A percentile compares a stretch with the other conserved stretches of the same genome.
phyloP scores from a whole-genome alignment of 2,888 invertebrate species.

The Eupithecia subfuscata region DNA sequence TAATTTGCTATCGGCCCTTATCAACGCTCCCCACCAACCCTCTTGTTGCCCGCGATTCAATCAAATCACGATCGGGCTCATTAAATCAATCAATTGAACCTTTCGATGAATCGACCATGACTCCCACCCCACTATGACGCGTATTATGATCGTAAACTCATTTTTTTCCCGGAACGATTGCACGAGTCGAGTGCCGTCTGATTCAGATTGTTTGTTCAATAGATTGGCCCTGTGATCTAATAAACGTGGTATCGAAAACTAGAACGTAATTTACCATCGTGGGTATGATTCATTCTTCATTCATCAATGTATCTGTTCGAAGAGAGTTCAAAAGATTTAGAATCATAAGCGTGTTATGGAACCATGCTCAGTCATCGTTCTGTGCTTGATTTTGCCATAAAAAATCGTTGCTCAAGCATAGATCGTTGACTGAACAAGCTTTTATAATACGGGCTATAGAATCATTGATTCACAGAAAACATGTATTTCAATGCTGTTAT shows the following conservation, averaged over 20 bases:
- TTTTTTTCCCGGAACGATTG: constrained; percentile 32
- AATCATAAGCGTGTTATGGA: no score
- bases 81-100: constrained; percentile 41
- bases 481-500: no score
- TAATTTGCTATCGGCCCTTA: constrained; percentile 15
- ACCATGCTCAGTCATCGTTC: no score
- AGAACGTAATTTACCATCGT: not conserved
- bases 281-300: not conserved
- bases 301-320: not conserved
- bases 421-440: no score
- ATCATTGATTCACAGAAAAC: no score
- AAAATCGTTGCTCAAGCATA: no score
- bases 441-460: no score
- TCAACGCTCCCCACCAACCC: constrained; percentile 17
- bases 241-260: not conserved
- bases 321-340: not conserved
- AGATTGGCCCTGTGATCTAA: constrained; percentile 12
- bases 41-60: constrained; percentile 39
- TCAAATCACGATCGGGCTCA: constrained; percentile 40
- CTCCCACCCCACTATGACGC: constrained; percentile 19
- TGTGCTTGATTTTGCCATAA: no score
- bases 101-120: constrained; percentile 31
- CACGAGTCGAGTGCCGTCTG: constrained; percentile 12
- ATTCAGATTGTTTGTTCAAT: constrained; percentile 25
- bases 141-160: constrained; percentile 26